Base-by-base conservation (phyloP, 2,888 invertebrate genomes). In the Limenitis camilla region DNA sequence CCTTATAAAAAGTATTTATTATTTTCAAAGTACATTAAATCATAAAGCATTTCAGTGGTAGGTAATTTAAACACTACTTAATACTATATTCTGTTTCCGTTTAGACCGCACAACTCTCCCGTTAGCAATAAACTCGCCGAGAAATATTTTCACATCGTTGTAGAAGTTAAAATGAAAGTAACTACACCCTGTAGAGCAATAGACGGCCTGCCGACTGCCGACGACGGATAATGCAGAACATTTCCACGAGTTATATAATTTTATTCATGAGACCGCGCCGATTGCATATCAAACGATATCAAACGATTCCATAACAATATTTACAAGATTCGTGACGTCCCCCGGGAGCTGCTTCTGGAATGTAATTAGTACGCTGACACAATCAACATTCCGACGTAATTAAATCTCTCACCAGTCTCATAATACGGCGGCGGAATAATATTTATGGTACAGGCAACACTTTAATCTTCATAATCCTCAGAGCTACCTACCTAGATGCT, bases 141-240 rank as follows among this genome's bases (percentile, higher is more conserved):
- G 82, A 80, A 81, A 85, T 85, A 84, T 86, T 86, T 84, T 84
- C 85, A 84, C 85, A 79, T 85, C 84, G 84, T 85, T 82, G 78
- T 76, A 80, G 77, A 82, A 83, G 83, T 84, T 85, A 79, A 82
- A 86, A 84, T 84, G 84, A 84, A 84, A 81, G 78, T 81, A 85
- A 86, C 70, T 77, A 75, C 74, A 77, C 85, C 85, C 85, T 46
- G 72, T 70, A 78, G 85, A 74, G 81, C 79, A 68, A 81, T 86
- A 76, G 68, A 67, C 62, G 68, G 67, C 72, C 74, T 51, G 51
- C 72, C 72, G 70, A 68, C 74, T 51, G 51, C 72, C 72, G 70
- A 68, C 76, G 74, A 74, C 73, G 76, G 76, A 75, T 78, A 78
- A 79, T 75, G 70, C 72, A 69, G 76, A 74, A 77, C 77, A 78